Evolutionary conservation across 2,888 invertebrate genomes (phyloP), one percentile per base, ranked within the genome.

Genomic region (Syrista parreyssii): DNA sequence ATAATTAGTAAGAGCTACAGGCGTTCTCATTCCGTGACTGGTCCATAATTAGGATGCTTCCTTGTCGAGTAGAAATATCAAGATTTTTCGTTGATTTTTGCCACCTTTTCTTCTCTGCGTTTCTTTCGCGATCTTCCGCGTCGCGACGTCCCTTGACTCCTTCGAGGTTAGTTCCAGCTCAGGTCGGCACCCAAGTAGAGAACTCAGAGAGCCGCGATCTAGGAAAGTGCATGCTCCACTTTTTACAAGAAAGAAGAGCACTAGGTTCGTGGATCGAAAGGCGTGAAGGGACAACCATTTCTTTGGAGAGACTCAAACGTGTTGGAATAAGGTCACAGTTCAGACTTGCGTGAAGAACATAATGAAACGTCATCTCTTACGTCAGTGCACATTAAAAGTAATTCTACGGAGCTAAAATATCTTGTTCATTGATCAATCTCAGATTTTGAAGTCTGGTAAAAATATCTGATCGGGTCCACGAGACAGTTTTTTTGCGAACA

Each of bases 211-310:
- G n/a, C 76, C 32, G 23, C 6, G 23, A 55, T 55, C 71, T 68
- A 72, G 76, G 75, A 77, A 78, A 82, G 78, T 79, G 75, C 79
- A 82, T 75, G 78, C 78, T 78, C 79, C 73, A 80, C 73, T 82
- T 83, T 79, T 83, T 78, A 72, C 79, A 75, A 73, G 73, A 69
- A 34, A 74, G 78, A 77, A 78, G 79, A 75, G 76, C 76, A 76
- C 74, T 68, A 36, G 72, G 55, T 34, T 77, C 74, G 74, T n/a
- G 35, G 23, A 6, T 73, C 35, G 73, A n/a, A 36, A 77, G 73
- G 35, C 11, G 68, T 68, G 32, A 68, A 73, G 40, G 68, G 23
- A 6, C 74, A 74, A 36, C 71, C 74, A 74, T 68, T 69, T 40
- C 75, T 68, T 77, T 75, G 40, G 32, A 74, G 40, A 31, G 33